Percentiles rank a stretch among this genome's conserved stretches.
phyloP scores from a whole-genome alignment of 1,140 invertebrate species.

The Papilio aristodemus region DNA sequence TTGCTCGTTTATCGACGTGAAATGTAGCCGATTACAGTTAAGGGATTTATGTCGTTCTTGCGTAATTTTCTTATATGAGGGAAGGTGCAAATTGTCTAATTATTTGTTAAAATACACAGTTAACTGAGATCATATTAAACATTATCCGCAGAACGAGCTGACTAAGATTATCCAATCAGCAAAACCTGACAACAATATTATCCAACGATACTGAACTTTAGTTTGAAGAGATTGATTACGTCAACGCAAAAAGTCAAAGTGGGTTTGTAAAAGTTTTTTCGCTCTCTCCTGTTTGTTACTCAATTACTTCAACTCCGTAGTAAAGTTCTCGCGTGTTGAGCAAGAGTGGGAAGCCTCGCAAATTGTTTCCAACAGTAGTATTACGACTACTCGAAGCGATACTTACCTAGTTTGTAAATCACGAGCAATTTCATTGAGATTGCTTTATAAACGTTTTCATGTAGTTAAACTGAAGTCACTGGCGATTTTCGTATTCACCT shows the following conservation, averaged over 20 bases:
- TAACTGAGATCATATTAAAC: too few relatives aligned
- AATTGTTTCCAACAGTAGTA: conserved; percentile 6
- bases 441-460: background rate
- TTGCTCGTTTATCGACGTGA: conserved; percentile 30
- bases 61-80: background rate
- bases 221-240: background rate
- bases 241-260: background rate
- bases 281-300: conserved; percentile 7
- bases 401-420: conserved; percentile 4
- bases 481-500: too few relatives aligned
- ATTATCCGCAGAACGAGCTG: too few relatives aligned
- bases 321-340: conserved; percentile 12
- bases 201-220: too few relatives aligned
- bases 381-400: background rate
- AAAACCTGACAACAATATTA: too few relatives aligned
- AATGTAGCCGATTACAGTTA: conserved; percentile 9
- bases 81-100: background rate
- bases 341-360: conserved; percentile 3
- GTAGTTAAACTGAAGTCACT: background rate
- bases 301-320: conserved; percentile 7
- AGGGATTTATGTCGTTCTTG: background rate
- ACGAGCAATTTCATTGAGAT: background rate
- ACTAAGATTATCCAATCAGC: too few relatives aligned
- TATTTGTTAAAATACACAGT: too few relatives aligned
- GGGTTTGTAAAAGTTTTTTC: conserved; percentile 15